phyloP scores from a whole-genome alignment of 2,888 invertebrate species.

The Exephanes ischioxanthus region DNA sequence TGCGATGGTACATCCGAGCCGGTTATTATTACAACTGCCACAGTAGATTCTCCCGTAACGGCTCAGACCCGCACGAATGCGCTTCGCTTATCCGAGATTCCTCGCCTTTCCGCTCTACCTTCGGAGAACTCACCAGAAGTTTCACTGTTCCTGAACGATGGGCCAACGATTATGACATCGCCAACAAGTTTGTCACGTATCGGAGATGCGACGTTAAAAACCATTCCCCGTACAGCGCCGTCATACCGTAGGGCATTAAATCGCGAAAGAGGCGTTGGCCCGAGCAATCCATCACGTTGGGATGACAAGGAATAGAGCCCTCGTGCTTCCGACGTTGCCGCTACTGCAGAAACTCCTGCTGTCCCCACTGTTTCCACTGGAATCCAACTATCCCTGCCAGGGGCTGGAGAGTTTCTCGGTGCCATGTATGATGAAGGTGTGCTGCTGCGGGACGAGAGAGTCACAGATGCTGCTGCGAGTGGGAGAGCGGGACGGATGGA shows the following conservation, averaged over 20 bases:
- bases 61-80: neutral
- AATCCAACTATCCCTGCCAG: neutral
- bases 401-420: slow-evolving; percentile 21
- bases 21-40: slow-evolving; percentile 1
- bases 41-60: neutral
- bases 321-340: slow-evolving; percentile 22
- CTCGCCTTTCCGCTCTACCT: neutral
- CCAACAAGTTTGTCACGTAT: neutral
- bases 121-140: neutral
- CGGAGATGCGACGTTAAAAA: slow-evolving; percentile 9
- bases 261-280: slow-evolving; percentile 34
- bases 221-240: neutral
- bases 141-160: neutral
- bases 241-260: neutral
- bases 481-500: neutral
- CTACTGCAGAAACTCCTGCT: slow-evolving; percentile 10
- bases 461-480: slow-evolving; percentile 28
- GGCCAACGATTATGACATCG: neutral
- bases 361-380: slow-evolving; percentile 12
- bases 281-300: slow-evolving; percentile 50
- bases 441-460: slow-evolving; percentile 9
- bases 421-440: slow-evolving; percentile 30
- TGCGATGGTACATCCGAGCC: slow-evolving; percentile 43
- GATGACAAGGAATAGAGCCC: slow-evolving; percentile 47
- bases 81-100: neutral